Conservation (phyloP, 2,113 vertebrate species). For the Phaethornis superciliosus region DNA sequence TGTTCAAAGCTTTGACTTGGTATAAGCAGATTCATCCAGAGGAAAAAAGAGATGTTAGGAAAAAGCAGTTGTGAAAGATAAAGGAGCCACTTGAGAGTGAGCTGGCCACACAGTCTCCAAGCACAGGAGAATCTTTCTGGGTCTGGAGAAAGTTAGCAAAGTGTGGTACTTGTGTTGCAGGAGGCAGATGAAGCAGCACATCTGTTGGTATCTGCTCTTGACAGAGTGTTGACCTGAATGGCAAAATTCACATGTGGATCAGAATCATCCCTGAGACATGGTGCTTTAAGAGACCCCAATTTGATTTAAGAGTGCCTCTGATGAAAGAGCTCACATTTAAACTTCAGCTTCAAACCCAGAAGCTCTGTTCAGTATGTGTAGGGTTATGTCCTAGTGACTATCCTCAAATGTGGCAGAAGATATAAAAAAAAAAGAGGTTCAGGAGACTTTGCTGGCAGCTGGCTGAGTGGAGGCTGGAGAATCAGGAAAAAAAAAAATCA, state of each 20-base stretch:
- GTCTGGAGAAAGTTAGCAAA: constrained; percentile 54
- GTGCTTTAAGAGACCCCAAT: not conserved
- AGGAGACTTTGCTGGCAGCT: not conserved
- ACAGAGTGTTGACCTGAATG: not conserved
- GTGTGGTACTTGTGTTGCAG: not conserved
- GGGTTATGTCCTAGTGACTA: not conserved
- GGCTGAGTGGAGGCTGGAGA: not conserved
- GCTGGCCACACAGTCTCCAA: not conserved
- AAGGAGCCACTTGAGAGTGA: constrained; percentile 62
- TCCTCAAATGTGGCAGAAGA: not conserved
- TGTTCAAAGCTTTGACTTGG: constrained; percentile 45
- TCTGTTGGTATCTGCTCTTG: constrained; percentile 21
- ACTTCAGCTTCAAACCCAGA: not conserved
- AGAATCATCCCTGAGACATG: not conserved
- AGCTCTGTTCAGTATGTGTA: not conserved
- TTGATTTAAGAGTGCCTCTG: not conserved
- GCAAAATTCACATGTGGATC: not conserved
- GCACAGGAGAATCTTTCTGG: not conserved
- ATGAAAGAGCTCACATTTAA: constrained; percentile 5
- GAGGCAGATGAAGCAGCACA: not conserved
- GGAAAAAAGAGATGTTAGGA: constrained; percentile 19
- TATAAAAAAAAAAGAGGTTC: not conserved
- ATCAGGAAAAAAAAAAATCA: not conserved
- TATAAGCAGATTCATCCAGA: constrained; percentile 54
- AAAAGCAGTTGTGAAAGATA: constrained; percentile 53